Evolutionary conservation across 2,113 vertebrate genomes (phyloP).

Genomic region (Canis aureus): DNA sequence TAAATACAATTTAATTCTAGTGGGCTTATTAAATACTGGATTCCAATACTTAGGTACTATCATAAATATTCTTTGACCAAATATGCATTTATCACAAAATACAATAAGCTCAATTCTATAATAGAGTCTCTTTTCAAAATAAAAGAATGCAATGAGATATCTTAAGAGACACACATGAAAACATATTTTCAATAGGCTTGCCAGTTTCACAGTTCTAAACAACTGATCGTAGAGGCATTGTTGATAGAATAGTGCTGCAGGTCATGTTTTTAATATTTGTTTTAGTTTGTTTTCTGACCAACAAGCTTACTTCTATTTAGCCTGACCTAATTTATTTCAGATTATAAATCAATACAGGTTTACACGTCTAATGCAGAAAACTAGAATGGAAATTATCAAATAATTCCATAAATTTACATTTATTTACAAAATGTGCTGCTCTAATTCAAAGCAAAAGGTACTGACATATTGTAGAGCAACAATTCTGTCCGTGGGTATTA

Average conservation of each 20-base stretch:
- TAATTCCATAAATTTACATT: background rate
- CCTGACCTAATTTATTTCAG: slow-evolving; percentile 51
- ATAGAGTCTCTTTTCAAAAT: slow-evolving; percentile 19
- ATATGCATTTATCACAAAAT: background rate
- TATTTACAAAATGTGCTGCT: background rate
- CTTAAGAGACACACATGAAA: slow-evolving; percentile 23
- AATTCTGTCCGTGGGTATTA: background rate
- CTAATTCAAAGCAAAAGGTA: background rate
- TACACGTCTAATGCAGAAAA: background rate
- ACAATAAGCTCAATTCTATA: background rate
- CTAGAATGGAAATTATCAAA: background rate
- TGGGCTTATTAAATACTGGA: background rate
- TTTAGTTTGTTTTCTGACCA: slow-evolving; percentile 44
- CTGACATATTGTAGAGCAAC: background rate
- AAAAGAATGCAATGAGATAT: background rate
- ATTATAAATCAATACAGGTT: slow-evolving; percentile 8
- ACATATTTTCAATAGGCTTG: background rate
- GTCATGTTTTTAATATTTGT: slow-evolving; percentile 39
- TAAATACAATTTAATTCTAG: background rate
- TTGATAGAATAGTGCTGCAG: background rate
- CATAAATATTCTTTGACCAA: background rate
- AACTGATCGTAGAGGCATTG: background rate
- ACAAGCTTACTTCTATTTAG: background rate
- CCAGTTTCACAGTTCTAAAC: background rate
- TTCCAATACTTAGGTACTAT: background rate